Evolutionary conservation across 2,113 vertebrate genomes (phyloP).

Genomic region (Phaethornis superciliosus): DNA sequence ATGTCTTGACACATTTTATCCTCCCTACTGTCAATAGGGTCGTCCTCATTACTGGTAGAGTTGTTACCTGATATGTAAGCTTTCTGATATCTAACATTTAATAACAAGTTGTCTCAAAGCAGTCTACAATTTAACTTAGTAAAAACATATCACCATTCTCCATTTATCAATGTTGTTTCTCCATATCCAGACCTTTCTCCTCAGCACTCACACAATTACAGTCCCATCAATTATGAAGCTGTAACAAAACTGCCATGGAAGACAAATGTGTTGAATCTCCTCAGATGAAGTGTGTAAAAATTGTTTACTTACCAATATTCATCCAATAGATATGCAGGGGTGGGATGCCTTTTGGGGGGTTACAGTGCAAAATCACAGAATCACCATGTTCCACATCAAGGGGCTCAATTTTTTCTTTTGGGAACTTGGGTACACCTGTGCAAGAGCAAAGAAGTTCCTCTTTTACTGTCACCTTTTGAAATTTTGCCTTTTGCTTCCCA

Average conservation of each 20-base stretch:
- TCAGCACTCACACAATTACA: background rate
- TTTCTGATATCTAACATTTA: background rate
- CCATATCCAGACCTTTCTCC: background rate
- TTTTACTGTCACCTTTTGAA: background rate
- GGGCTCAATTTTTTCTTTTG: constrained; percentile 91
- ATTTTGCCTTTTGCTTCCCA: background rate
- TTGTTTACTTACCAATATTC: constrained; percentile 88
- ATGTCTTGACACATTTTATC: background rate
- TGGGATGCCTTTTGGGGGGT: constrained; percentile 91
- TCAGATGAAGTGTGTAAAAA: background rate
- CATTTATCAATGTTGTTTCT: background rate
- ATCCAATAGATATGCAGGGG: constrained; percentile 97
- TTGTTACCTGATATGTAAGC: background rate
- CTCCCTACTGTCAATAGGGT: background rate
- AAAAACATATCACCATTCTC: background rate
- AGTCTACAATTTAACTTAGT: background rate
- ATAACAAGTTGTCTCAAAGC: background rate
- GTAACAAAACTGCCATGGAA: background rate
- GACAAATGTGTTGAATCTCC: background rate
- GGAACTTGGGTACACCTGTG: constrained; percentile 92
- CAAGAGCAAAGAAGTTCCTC: background rate
- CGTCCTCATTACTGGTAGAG: background rate
- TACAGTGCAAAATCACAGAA: constrained; percentile 85
- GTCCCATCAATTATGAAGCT: background rate
- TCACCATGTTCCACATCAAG: constrained; percentile 90